These are phyloP conservation scores for Palloptera scutellata DNA, from an alignment of 2,888 invertebrate genomes.

Conservation along the genomic window DNA sequence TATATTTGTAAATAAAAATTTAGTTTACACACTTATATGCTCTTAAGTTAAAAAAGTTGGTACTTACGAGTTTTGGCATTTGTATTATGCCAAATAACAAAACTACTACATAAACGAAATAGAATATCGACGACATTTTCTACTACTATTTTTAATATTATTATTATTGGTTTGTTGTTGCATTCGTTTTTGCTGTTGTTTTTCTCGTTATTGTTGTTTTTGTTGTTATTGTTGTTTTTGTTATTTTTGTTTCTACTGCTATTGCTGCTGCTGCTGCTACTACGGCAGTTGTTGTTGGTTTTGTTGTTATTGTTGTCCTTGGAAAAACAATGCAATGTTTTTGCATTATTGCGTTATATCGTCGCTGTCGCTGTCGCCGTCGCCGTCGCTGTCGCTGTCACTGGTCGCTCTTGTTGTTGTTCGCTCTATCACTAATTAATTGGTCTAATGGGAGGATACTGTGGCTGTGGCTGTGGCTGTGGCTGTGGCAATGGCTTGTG, in stretches of 20 bases:
- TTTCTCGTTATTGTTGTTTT: not conserved
- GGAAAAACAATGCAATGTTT: not conserved
- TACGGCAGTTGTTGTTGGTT: not conserved
- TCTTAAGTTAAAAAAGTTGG: not conserved
- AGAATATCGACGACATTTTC: not conserved
- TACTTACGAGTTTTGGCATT: slow-evolving; percentile 21
- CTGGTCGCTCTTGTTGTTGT: not conserved
- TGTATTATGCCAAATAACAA: slow-evolving; percentile 17
- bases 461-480: too few species aligned
- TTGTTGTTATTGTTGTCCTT: slow-evolving; percentile 5
- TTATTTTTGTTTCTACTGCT: not conserved
- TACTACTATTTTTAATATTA: not conserved
- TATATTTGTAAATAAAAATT: too few species aligned
- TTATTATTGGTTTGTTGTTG: not conserved
- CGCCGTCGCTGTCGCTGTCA: not conserved
- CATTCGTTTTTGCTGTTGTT: not conserved
- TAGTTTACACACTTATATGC: too few species aligned
- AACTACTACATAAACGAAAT: not conserved
- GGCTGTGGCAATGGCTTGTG: too few species aligned
- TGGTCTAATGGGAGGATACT: too few species aligned
- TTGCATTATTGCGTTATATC: not conserved
- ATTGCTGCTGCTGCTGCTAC: not conserved
- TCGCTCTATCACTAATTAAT: too few species aligned
- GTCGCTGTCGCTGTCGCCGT: not conserved
- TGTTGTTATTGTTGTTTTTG: not conserved